A percentile compares a stretch with the other conserved stretches of the same genome.
Evolutionary conservation across 1,140 invertebrate species (phyloP).

Genomic region (Oedothorax gibbosus): DNA sequence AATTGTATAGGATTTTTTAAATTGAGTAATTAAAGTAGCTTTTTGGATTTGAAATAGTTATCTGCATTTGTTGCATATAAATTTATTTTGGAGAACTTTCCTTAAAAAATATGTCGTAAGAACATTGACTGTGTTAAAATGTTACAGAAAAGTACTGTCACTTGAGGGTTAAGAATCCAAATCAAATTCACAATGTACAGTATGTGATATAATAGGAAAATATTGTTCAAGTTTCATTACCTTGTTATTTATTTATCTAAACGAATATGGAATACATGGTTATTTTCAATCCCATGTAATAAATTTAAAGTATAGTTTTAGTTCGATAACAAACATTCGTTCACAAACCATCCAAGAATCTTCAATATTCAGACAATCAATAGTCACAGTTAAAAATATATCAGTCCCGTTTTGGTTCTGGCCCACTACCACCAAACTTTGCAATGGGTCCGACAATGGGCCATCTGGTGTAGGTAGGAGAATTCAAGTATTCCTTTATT

Average conservation of each 20-base stretch:
- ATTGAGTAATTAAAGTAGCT: background rate
- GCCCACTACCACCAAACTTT: slow-evolving; percentile 64
- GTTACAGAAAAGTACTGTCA: background rate
- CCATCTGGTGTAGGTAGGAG: slow-evolving; percentile 65
- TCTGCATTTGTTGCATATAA: background rate
- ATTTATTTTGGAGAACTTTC: background rate
- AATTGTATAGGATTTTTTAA: background rate
- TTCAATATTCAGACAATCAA: background rate
- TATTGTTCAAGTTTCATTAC: too few relatives aligned
- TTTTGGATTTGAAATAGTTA: background rate
- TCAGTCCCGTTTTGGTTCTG: slow-evolving; percentile 9
- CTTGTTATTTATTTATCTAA: too few relatives aligned
- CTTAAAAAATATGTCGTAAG: background rate
- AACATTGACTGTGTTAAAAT: background rate
- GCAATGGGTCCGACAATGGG: slow-evolving; percentile 68
- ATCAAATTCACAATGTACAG: background rate
- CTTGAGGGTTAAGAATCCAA: background rate
- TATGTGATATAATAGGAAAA: background rate
- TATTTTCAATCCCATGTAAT: too few relatives aligned
- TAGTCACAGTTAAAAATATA: background rate
- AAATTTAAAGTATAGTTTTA: too few relatives aligned
- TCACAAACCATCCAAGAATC: background rate
- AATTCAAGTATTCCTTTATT: slow-evolving; percentile 68
- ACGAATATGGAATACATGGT: too few relatives aligned
- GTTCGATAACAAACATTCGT: too few relatives aligned